A percentile compares a stretch with the other conserved stretches of the same genome.
Conservation (phyloP, 2,797 vertebrate genomes). For the Champsocephalus esox region DNA sequence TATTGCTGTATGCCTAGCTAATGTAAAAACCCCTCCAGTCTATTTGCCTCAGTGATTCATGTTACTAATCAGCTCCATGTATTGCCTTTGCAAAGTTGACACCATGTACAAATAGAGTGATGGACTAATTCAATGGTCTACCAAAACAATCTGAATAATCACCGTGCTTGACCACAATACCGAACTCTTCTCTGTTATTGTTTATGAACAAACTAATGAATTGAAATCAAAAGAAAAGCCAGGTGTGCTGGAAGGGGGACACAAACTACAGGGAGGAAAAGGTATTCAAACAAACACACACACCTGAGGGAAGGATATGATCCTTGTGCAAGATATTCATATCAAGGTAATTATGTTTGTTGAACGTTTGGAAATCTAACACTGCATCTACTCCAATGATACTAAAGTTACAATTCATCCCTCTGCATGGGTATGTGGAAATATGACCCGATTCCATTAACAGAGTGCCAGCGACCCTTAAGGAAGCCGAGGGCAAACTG, state of each 20-base stretch:
- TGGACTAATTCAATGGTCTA: neutral
- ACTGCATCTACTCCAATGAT: conserved; percentile 5
- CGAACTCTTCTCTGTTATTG: neutral
- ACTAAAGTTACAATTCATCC: conserved; percentile 28
- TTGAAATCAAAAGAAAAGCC: conserved; percentile 6
- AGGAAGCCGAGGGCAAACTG: conserved; percentile 38
- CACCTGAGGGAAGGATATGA: conserved; percentile 12
- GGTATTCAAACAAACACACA: neutral
- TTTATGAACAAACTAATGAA: neutral
- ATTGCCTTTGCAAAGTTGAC: neutral
- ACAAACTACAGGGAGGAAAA: conserved; percentile 6
- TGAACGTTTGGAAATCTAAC: conserved; percentile 27
- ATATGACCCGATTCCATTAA: conserved; percentile 50
- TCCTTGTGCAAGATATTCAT: conserved; percentile 1
- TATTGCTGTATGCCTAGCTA: neutral
- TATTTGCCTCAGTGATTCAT: conserved; percentile 19
- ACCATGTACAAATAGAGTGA: conserved; percentile 2
- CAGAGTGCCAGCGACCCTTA: conserved; percentile 56
- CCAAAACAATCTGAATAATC: neutral
- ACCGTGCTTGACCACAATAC: neutral
- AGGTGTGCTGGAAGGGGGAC: conserved; percentile 10
- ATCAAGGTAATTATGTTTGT: neutral
- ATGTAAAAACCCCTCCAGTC: conserved; percentile 13
- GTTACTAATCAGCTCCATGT: conserved; percentile 6
- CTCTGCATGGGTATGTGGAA: conserved; percentile 17